Evolutionary conservation across 2,113 vertebrate genomes (phyloP).

Genomic region (Sapayoa aenigma): DNA sequence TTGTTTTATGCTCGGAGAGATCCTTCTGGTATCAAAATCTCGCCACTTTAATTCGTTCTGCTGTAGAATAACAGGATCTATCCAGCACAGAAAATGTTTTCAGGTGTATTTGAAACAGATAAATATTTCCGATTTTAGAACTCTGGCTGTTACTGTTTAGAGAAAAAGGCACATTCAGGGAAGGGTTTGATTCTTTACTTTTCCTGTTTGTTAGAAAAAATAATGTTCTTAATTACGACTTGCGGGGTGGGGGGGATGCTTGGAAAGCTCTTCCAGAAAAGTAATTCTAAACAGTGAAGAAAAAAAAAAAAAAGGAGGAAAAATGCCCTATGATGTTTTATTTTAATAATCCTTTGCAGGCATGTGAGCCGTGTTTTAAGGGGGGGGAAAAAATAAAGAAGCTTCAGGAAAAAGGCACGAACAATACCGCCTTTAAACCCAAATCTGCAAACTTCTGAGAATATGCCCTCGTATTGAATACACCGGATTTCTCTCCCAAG

Average conservation of each 20-base stretch:
- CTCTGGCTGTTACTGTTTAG: background rate
- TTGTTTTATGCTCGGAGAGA: background rate
- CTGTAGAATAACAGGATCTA: background rate
- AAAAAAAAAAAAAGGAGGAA: background rate
- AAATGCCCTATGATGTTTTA: conserved; percentile 22
- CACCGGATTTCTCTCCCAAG: conserved; percentile 68
- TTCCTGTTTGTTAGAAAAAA: background rate
- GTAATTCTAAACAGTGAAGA: conserved; percentile 41
- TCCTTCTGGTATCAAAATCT: background rate
- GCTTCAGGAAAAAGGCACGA: conserved; percentile 33
- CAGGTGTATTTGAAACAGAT: conserved; percentile 23
- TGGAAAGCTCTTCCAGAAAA: conserved; percentile 27
- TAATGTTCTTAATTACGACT: conserved; percentile 52
- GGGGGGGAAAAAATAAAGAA: background rate
- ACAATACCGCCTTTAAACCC: conserved; percentile 62
- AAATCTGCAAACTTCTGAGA: conserved; percentile 65
- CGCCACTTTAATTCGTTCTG: background rate
- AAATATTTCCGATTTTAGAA: background rate
- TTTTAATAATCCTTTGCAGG: conserved; percentile 60
- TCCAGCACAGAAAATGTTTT: background rate
- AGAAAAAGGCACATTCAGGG: background rate
- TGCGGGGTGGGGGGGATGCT: background rate
- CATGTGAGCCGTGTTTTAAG: background rate
- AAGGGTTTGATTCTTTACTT: background rate
- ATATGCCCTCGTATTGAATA: conserved; percentile 57